Evolutionary conservation across 2,113 vertebrate genomes (phyloP).

Genomic region (Vimba vimba): DNA sequence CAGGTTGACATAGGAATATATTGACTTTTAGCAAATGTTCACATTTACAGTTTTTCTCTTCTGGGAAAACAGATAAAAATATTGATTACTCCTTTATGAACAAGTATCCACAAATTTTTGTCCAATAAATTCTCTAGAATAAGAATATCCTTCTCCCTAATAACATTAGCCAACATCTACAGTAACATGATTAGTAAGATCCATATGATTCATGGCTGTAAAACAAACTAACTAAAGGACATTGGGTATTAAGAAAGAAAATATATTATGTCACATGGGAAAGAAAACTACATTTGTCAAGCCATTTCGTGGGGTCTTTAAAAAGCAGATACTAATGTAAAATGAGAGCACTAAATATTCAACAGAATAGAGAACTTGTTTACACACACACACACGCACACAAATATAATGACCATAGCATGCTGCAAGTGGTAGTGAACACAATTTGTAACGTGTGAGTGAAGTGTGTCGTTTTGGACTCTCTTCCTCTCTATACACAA

Average conservation of each 20-base stretch:
- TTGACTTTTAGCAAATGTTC: too few species aligned
- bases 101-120: too few species aligned
- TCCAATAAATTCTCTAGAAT: too few species aligned
- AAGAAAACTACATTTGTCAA: not conserved
- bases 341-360: not conserved
- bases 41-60: too few species aligned
- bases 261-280: not conserved
- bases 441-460: slow-evolving; percentile 18
- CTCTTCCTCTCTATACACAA: not conserved
- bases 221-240: not conserved
- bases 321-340: not conserved
- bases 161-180: too few species aligned
- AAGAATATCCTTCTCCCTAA: too few species aligned
- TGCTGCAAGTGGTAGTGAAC: not conserved
- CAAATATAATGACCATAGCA: not conserved
- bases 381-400: not conserved
- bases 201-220: too few species aligned
- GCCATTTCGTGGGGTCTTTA: not conserved
- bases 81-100: too few species aligned
- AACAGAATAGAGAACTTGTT: not conserved
- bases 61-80: too few species aligned
- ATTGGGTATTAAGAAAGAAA: not conserved
- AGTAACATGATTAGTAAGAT: too few species aligned
- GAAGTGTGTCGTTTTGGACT: not conserved
- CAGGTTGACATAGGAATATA: too few species aligned